Evolutionary conservation across 2,113 vertebrate genomes (phyloP), one percentile per base, ranked within the genome.

Genomic region (Urocynchramus pylzowi): DNA sequence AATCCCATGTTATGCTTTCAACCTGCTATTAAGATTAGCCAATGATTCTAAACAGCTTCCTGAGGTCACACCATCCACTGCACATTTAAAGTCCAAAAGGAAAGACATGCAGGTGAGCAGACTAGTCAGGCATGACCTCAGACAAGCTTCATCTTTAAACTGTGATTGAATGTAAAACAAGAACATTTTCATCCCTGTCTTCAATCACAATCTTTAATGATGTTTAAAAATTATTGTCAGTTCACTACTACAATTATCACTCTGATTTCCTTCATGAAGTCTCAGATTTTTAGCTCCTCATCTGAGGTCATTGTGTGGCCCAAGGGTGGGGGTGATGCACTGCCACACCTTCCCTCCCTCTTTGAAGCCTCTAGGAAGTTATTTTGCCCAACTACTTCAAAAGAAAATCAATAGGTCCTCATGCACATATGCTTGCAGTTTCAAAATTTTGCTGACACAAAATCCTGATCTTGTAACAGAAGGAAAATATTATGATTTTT

Each of bases 371-470:
- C 39, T 47, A 35, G 6, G 19, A 54, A 8, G 9, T 30, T 65
- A 70, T 74, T 79, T 70, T 76, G 16, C 10, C 28, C 54, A 77
- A 44, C 8, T 83, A 16, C 63, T 60, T 82, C 10, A 53, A 78
- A 75, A 59, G 26, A 67, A 82, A 70, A 82, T 67, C 47, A 54
- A 1, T n/a, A 82, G 26, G 18, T 82, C 42, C 33, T 81, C 45
- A 49, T 24, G 41, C 33, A 50, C 0, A 0, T 54, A 54, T 47
- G 24, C 6, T 54, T 35, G 5, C 41, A 65, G 17, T 52, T 77
- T 70, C 52, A 87, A 18, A 42, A 7, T 42, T 42, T 60, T 53
- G 18, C n/a, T 59, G 35, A 41, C 67, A 53, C 7, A 77, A 89
- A 80, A 35, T 61, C 20, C 5, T 81, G 23, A 31, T 27, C 30